A percentile compares a stretch with the other conserved stretches of the same genome.
These are phyloP conservation scores for Pelosia muscerda DNA, from an alignment of 2,888 invertebrate species.

Conservation along the genomic window DNA sequence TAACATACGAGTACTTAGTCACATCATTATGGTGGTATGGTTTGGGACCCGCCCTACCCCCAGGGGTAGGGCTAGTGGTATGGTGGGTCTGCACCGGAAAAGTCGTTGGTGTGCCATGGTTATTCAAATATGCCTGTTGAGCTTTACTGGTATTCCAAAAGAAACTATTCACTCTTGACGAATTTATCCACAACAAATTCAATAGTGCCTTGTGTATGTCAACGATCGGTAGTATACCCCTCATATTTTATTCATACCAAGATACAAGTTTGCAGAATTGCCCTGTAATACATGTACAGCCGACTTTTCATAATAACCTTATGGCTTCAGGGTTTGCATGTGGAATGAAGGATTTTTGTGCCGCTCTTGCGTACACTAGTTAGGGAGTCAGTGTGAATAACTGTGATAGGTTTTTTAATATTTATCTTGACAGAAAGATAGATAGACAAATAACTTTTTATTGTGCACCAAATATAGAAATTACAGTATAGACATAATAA, in stretches of 20 bases:
- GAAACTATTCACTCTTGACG: background rate
- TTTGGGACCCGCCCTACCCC: too few species aligned
- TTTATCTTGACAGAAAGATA: too few species aligned
- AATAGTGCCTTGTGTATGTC: conserved; percentile 34
- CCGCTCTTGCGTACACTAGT: background rate
- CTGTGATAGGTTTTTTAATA: background rate
- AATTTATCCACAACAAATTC: conserved; percentile 27
- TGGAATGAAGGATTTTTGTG: conserved; percentile 19
- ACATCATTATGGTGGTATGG: too few species aligned
- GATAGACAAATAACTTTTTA: too few species aligned
- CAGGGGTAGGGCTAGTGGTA: too few species aligned
- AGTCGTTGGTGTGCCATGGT: too few species aligned
- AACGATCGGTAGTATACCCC: conserved; percentile 27
- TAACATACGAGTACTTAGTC: too few species aligned
- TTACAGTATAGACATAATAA: too few species aligned
- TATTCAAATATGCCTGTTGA: background rate
- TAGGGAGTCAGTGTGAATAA: background rate
- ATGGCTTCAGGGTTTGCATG: conserved; percentile 16
- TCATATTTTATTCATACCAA: conserved; percentile 52
- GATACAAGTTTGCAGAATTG: conserved; percentile 47
- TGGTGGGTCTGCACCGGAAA: too few species aligned
- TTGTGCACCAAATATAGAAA: too few species aligned
- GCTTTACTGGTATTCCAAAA: background rate
- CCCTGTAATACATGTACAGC: conserved; percentile 17
- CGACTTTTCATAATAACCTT: conserved; percentile 32